A percentile compares a stretch with the other conserved stretches of the same genome.
These are phyloP conservation scores for Erpobdella octoculata DNA, from an alignment of 2,888 invertebrate genomes.

Conservation along the genomic window DNA sequence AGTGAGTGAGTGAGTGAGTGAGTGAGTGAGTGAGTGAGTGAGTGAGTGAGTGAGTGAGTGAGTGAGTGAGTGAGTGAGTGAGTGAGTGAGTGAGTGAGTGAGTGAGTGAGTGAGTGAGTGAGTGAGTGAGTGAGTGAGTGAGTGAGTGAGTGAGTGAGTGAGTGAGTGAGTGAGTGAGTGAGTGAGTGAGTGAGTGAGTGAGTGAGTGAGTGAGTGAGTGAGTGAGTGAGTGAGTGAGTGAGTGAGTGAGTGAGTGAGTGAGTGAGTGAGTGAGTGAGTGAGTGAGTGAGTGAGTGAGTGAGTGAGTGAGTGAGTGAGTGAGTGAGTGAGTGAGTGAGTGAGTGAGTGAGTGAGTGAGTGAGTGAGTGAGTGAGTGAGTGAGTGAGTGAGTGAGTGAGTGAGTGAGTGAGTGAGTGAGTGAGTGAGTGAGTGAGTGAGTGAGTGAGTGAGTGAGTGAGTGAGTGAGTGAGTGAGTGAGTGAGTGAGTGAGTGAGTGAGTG, in stretches of 20 bases:
- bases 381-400: neutral
- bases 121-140: too few relatives aligned
- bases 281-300: conserved; percentile 3
- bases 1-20: too few relatives aligned
- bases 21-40: too few relatives aligned
- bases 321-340: neutral
- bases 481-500: too few relatives aligned
- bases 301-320: neutral
- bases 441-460: too few relatives aligned
- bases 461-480: too few relatives aligned
- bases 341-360: neutral
- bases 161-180: neutral
- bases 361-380: neutral
- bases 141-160: too few relatives aligned
- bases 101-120: too few relatives aligned
- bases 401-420: neutral
- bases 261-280: neutral
- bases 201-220: neutral
- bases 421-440: neutral
- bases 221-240: neutral
- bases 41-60: too few relatives aligned
- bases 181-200: neutral
- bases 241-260: neutral
- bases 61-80: too few relatives aligned
- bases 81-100: too few relatives aligned